These are phyloP conservation scores for Silurus lanzhouensis DNA, from an alignment of 2,797 vertebrate species.

Conservation along the genomic window DNA sequence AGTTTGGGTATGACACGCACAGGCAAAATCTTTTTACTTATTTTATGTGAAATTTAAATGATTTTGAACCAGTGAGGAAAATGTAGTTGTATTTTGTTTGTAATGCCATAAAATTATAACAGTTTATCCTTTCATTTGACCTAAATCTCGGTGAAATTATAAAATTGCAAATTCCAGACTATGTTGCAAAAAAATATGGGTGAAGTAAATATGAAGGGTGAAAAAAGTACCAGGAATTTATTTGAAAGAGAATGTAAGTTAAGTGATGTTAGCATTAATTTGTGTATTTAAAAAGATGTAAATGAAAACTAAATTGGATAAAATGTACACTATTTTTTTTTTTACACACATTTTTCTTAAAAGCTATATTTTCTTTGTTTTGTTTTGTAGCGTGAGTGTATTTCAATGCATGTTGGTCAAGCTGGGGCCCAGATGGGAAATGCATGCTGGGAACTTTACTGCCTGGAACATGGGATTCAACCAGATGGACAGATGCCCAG, in stretches of 20 bases:
- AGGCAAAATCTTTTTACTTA: neutral
- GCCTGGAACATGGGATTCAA: conserved; percentile 69
- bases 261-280: neutral
- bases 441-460: conserved; percentile 71
- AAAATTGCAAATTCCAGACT: neutral
- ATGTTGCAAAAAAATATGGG: neutral
- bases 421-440: conserved; percentile 67
- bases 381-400: conserved; percentile 61
- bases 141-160: neutral
- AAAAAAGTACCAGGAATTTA: neutral
- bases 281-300: neutral
- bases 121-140: neutral
- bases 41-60: neutral
- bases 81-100: neutral
- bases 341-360: neutral
- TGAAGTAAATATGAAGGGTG: neutral
- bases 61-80: neutral
- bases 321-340: no score
- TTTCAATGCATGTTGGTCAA: conserved; percentile 68
- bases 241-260: neutral
- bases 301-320: no score
- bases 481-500: conserved; percentile 64
- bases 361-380: conserved; percentile 6
- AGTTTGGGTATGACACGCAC: neutral
- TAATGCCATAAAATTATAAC: neutral